These are phyloP conservation scores for Nylanderia fulva DNA, from an alignment of 1,140 invertebrate species.

Conservation along the genomic window DNA sequence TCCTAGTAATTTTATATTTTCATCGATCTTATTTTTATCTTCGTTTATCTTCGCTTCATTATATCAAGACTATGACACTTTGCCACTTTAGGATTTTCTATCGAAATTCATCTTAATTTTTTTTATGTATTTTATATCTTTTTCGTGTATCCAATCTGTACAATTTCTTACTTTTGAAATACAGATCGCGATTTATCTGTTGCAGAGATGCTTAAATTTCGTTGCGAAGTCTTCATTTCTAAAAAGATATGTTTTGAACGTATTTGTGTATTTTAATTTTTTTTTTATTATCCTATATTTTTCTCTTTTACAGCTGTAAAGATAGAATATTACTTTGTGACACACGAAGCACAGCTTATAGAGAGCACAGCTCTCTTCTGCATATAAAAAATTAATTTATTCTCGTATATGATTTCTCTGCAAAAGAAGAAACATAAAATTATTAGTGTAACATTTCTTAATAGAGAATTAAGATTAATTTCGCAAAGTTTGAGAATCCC, in stretches of 20 bases:
- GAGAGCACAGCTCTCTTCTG: neutral
- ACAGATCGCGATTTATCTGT: conserved; percentile 33
- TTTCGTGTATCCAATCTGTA: conserved; percentile 25
- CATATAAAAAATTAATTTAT: conserved; percentile 9
- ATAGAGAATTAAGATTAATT: neutral
- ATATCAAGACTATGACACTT: neutral
- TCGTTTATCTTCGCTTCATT: neutral
- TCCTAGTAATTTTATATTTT: conserved; percentile 1
- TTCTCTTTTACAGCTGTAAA: neutral
- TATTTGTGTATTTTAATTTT: neutral
- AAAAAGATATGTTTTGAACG: neutral
- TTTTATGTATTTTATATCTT: conserved; percentile 2
- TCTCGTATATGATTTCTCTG: neutral
- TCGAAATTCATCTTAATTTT: neutral
- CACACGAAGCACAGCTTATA: neutral
- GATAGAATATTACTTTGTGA: neutral
- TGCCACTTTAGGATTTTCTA: conserved; percentile 15
- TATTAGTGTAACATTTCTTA: neutral
- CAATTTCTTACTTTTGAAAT: conserved; percentile 42
- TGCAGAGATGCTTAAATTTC: conserved; percentile 26
- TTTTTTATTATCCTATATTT: neutral
- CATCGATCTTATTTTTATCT: conserved; percentile 24
- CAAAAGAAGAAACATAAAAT: neutral
- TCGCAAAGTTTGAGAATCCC: conserved; percentile 26
- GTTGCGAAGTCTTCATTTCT: neutral